phyloP scores from a whole-genome alignment of 1,140 invertebrate genomes.

The Hydropsyche tenuis region DNA sequence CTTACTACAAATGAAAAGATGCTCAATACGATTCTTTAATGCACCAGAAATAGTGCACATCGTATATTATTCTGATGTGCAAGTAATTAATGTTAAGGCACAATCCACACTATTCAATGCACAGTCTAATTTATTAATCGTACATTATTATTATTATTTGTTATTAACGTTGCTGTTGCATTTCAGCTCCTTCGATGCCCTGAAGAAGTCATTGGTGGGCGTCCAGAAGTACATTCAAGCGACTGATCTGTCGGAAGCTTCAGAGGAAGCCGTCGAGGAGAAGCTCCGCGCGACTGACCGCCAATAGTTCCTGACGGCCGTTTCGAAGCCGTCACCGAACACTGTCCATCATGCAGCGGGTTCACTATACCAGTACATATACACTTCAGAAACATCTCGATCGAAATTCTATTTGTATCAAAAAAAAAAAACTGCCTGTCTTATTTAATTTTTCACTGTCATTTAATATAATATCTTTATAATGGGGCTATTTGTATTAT shows the following conservation, averaged over 20 bases:
- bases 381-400: background rate
- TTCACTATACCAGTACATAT: conserved; percentile 33
- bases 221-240: conserved; percentile 97
- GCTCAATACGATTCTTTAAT: too few relatives aligned
- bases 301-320: conserved; percentile 67
- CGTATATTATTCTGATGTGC: too few relatives aligned
- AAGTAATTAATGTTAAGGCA: too few relatives aligned
- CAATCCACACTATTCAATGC: background rate
- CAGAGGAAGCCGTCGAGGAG: conserved; percentile 89
- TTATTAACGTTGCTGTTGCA: conserved; percentile 42
- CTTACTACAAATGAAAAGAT: too few relatives aligned
- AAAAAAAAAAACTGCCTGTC: conserved; percentile 8
- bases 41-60: too few relatives aligned
- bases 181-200: conserved; percentile 89
- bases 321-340: background rate
- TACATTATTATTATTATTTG: background rate
- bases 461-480: background rate
- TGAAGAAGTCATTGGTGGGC: conserved; percentile 94
- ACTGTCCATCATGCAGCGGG: conserved; percentile 24
- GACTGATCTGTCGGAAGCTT: conserved; percentile 90
- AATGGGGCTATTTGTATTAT: conserved; percentile 34
- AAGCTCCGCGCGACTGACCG: conserved; percentile 91
- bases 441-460: conserved; percentile 22
- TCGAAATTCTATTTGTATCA: too few relatives aligned
- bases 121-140: background rate